phyloP scores from a whole-genome alignment of 2,797 vertebrate genomes.

The Xenentodon cancila region DNA sequence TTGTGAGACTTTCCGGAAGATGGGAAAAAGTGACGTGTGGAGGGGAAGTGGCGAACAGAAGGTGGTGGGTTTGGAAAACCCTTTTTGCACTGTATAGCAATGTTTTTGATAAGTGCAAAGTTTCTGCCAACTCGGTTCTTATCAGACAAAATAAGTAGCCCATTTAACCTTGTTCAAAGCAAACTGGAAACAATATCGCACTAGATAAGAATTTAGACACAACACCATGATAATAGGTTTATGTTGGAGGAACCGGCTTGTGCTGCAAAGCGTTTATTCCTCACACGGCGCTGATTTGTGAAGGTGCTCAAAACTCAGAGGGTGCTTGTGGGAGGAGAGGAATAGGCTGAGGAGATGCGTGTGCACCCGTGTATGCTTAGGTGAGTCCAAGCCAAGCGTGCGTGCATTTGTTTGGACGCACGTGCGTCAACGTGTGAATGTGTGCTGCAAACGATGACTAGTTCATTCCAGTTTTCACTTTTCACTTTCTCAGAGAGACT shows the following conservation, averaged over 20 bases:
- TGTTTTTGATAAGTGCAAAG: slow-evolving; percentile 3
- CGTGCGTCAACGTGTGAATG: slow-evolving; percentile 1
- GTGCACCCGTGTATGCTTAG: slow-evolving; percentile 12
- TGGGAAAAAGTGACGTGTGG: too few species aligned
- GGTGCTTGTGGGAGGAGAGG: slow-evolving; percentile 34
- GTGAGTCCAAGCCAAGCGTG: slow-evolving; percentile 24
- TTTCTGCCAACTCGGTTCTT: slow-evolving; percentile 26
- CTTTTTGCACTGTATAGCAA: too few species aligned
- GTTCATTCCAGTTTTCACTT: slow-evolving; percentile 57
- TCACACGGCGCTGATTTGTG: slow-evolving; percentile 51
- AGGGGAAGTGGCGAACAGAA: too few species aligned
- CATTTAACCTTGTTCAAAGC: slow-evolving; percentile 34
- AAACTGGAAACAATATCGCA: slow-evolving; percentile 47
- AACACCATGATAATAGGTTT: slow-evolving; percentile 69
- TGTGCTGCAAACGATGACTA: slow-evolving; percentile 38
- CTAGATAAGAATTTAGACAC: slow-evolving; percentile 60
- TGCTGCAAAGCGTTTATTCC: slow-evolving; percentile 68
- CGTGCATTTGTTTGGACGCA: not conserved
- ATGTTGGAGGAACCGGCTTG: slow-evolving; percentile 39
- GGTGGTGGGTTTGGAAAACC: too few species aligned
- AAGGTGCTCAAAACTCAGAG: slow-evolving; percentile 58
- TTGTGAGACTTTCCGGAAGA: too few species aligned
- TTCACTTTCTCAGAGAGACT: slow-evolving; percentile 38
- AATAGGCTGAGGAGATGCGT: slow-evolving; percentile 41
- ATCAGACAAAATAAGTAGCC: slow-evolving; percentile 41